A percentile compares a stretch with the other conserved stretches of the same genome.
These are phyloP conservation scores for Coryphaenoides rupestris DNA, from an alignment of 2,113 vertebrate species.

Conservation along the genomic window DNA sequence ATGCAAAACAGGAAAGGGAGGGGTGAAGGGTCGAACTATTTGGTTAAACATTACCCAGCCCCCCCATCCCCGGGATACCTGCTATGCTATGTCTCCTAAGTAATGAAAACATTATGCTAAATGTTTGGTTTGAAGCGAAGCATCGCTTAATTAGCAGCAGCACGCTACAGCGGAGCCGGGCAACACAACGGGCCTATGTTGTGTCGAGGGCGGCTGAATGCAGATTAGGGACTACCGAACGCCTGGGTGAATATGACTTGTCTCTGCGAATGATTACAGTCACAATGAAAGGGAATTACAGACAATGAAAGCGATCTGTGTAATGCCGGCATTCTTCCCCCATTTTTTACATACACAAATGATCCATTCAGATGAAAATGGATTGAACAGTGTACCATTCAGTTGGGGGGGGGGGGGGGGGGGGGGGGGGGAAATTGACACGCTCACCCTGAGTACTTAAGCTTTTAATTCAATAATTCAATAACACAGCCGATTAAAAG, in stretches of 20 bases:
- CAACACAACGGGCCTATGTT: conserved; percentile 39
- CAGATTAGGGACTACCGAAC: conserved; percentile 62
- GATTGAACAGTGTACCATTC: conserved; percentile 68
- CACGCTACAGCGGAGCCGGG: conserved; percentile 33
- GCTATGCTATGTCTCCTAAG: conserved; percentile 35
- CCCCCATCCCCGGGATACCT: background rate
- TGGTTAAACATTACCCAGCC: conserved; percentile 35
- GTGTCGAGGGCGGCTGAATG: conserved; percentile 53
- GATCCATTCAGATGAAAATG: conserved; percentile 71
- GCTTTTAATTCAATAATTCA: conserved; percentile 76
- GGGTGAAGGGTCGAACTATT: too few species aligned
- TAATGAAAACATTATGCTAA: conserved; percentile 52
- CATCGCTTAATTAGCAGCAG: conserved; percentile 56
- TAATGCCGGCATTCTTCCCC: conserved; percentile 70
- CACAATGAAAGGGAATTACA: conserved; percentile 68
- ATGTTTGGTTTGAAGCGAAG: conserved; percentile 52
- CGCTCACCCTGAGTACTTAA: conserved; percentile 73
- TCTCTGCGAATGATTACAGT: conserved; percentile 68
- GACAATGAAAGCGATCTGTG: conserved; percentile 73
- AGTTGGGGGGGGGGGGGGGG: too few species aligned
- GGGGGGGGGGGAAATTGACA: conserved; percentile 70
- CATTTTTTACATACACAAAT: conserved; percentile 70
- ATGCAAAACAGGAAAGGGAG: conserved; percentile 54
- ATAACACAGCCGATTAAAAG: conserved; percentile 70
- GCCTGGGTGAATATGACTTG: conserved; percentile 67